A percentile compares a stretch with the other conserved stretches of the same genome.
These are phyloP conservation scores for Hemistola chrysoprasaria DNA, from an alignment of 2,888 invertebrate genomes.

Conservation along the genomic window DNA sequence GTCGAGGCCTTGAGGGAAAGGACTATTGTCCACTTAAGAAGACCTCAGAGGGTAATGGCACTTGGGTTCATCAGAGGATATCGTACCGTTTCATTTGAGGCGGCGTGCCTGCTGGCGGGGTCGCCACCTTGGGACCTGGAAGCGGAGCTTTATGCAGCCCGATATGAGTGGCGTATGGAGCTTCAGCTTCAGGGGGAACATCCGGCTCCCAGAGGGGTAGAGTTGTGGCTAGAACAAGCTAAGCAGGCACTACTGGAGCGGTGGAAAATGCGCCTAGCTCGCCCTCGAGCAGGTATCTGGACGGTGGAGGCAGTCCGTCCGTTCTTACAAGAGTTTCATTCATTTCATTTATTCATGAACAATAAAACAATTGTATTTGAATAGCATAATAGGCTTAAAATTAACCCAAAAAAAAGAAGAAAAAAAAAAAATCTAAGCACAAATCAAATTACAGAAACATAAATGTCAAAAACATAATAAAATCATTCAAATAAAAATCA, in stretches of 20 bases:
- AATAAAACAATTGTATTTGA: too few species aligned
- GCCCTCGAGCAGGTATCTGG: neutral
- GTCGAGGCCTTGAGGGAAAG: neutral
- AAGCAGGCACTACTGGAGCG: neutral
- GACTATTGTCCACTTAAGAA: neutral
- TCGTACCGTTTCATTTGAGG: constrained; percentile 2
- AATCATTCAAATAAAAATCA: too few species aligned
- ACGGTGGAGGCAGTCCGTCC: neutral
- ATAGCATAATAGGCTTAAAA: too few species aligned
- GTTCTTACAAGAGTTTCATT: too few species aligned
- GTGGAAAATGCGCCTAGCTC: neutral
- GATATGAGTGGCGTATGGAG: neutral
- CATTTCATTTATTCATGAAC: too few species aligned
- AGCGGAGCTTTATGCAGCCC: neutral
- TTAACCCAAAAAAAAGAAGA: too few species aligned
- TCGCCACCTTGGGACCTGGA: neutral
- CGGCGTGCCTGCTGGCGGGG: neutral
- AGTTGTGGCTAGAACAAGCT: neutral
- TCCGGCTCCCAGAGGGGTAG: neutral
- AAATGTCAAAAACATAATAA: too few species aligned
- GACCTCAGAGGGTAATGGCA: constrained; percentile 3
- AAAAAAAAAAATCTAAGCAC: too few species aligned
- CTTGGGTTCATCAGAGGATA: constrained; percentile 1
- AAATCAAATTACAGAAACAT: too few species aligned
- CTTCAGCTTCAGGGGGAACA: neutral